These are phyloP conservation scores for Buceros bicornis DNA, from an alignment of 2,797 vertebrate genomes.

Conservation along the genomic window DNA sequence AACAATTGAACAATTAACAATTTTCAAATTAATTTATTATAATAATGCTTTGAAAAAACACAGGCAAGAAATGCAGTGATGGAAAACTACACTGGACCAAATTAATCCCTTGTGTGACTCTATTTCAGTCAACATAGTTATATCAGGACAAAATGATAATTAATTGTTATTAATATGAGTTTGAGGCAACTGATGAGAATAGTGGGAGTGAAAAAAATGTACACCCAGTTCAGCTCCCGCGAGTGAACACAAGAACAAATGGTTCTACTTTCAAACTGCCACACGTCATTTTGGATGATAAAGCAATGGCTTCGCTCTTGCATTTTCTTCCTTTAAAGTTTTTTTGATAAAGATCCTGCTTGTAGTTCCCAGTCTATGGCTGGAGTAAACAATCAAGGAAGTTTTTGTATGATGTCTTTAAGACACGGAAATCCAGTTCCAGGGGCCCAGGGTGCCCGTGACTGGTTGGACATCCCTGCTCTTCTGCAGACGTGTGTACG, in stretches of 20 bases:
- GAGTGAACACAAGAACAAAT: neutral
- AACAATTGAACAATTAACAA: constrained; percentile 65
- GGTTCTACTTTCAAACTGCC: neutral
- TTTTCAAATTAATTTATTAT: constrained; percentile 65
- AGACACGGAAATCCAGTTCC: neutral
- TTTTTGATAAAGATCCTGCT: neutral
- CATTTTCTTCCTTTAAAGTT: neutral
- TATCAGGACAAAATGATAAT: constrained; percentile 55
- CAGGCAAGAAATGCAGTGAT: neutral
- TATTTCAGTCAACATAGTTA: constrained; percentile 48
- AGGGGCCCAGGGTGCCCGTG: neutral
- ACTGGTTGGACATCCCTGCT: neutral
- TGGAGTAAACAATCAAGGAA: neutral
- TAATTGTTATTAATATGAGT: constrained; percentile 57
- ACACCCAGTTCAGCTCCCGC: neutral
- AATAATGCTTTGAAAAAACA: constrained; percentile 9
- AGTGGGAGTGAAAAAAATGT: neutral
- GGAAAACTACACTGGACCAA: constrained; percentile 46
- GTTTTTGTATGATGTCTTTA: accelerated
- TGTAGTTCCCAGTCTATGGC: accelerated
- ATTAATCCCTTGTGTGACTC: constrained; percentile 65
- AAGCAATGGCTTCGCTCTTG: neutral
- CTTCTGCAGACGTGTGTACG: neutral
- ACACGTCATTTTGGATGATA: neutral
- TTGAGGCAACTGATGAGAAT: constrained; percentile 29